Evolutionary conservation across 2,888 invertebrate species (phyloP).

Genomic region (Zaprionus lineosus): DNA sequence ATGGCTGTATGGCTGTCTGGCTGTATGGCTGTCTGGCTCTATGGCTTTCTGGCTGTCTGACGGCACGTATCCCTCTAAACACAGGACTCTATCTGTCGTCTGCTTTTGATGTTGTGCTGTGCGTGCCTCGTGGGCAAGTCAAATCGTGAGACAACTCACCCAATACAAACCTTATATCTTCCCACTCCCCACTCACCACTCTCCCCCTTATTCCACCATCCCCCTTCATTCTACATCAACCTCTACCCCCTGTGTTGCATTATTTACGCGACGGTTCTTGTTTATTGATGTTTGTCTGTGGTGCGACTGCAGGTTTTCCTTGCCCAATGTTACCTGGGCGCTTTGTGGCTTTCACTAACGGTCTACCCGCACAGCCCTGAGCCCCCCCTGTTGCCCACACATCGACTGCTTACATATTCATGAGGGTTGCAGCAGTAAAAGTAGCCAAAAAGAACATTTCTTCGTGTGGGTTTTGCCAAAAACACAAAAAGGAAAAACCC

Average conservation of each 20-base stretch:
- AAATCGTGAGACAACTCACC: constrained; percentile 39
- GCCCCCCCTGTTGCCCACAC: constrained; percentile 28
- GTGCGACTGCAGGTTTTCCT: constrained; percentile 38
- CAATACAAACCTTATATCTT: too few relatives aligned
- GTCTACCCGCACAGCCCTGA: constrained; percentile 7
- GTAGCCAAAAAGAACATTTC: constrained; percentile 70
- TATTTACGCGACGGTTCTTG: constrained; percentile 75
- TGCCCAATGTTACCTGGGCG: constrained; percentile 63
- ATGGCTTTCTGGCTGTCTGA: too few relatives aligned
- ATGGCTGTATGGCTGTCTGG: constrained; percentile 1
- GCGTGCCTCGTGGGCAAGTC: constrained; percentile 67
- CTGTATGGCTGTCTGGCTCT: too few relatives aligned
- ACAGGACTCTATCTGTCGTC: constrained; percentile 46
- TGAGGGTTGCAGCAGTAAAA: constrained; percentile 77
- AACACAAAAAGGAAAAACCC: constrained; percentile 23
- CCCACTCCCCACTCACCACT: constrained; percentile 2
- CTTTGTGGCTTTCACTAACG: constrained; percentile 62
- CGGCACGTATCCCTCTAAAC: constrained; percentile 51
- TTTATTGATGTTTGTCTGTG: constrained; percentile 75
- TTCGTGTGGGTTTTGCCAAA: constrained; percentile 61
- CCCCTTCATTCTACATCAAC: too few relatives aligned
- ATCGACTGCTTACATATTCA: constrained; percentile 74
- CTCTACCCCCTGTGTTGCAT: constrained; percentile 65
- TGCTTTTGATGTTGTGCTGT: constrained; percentile 58
- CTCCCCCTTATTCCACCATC: constrained; percentile 40